Evolutionary conservation across 2,888 invertebrate species (phyloP).

Genomic region (Leptinotarsa rubiginosa): DNA sequence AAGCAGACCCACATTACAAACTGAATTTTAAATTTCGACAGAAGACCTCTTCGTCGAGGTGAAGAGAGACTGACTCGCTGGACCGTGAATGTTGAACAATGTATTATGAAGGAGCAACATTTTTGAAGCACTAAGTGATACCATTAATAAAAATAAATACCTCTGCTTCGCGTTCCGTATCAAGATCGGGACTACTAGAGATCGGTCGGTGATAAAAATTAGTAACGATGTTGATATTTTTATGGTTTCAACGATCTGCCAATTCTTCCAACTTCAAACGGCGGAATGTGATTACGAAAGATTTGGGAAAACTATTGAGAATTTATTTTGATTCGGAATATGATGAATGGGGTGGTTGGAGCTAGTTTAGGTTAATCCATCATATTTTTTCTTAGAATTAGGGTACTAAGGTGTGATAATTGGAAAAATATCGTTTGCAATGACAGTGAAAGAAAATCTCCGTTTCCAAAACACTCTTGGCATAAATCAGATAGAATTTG

Average conservation of each 20-base stretch:
- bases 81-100: slow-evolving; percentile 24
- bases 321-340: too few species aligned
- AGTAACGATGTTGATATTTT: slow-evolving; percentile 10
- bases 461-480: too few species aligned
- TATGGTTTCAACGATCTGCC: not conserved
- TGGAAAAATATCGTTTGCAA: too few species aligned
- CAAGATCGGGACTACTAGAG: slow-evolving; percentile 2
- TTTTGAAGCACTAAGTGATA: slow-evolving; percentile 17
- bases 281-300: not conserved
- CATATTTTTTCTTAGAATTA: too few species aligned
- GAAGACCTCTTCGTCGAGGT: slow-evolving; percentile 17
- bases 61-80: slow-evolving; percentile 24
- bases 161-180: slow-evolving; percentile 9
- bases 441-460: too few species aligned
- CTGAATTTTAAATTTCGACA: slow-evolving; percentile 25
- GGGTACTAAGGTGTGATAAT: too few species aligned
- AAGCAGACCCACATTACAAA: not conserved
- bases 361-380: too few species aligned
- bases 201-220: slow-evolving; percentile 14
- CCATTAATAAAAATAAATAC: slow-evolving; percentile 18
- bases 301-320: not conserved
- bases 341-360: too few species aligned
- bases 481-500: too few species aligned
- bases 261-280: not conserved
- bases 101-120: slow-evolving; percentile 17